Percentiles rank a stretch among this genome's conserved stretches.
Conservation (phyloP, 2,113 vertebrate species). For the Antechinus flavipes region DNA sequence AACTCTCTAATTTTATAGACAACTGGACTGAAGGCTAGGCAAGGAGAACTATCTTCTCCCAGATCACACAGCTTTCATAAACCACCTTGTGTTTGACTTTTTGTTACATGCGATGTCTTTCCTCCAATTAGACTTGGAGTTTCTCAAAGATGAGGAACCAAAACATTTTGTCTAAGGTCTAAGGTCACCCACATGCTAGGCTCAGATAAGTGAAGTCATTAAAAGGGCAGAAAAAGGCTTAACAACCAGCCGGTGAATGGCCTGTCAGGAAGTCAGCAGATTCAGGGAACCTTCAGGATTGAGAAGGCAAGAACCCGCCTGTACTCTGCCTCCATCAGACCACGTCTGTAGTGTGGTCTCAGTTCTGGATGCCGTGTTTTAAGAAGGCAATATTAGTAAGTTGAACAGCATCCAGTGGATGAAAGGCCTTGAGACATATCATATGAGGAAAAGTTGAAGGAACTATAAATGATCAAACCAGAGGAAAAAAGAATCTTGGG, state of each 20-base stretch:
- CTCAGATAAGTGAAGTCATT: neutral
- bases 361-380: neutral
- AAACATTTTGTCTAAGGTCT: neutral
- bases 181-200: neutral
- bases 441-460: neutral
- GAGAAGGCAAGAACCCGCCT: neutral
- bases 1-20: neutral
- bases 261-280: neutral
- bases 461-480: neutral
- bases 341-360: neutral
- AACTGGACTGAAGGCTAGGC: neutral
- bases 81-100: neutral
- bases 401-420: neutral
- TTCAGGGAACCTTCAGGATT: neutral
- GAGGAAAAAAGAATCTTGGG: neutral
- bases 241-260: neutral
- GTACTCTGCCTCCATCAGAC: neutral
- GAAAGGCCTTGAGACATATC: neutral
- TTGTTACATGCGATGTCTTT: neutral
- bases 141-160: neutral
- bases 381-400: neutral
- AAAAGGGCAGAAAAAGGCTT: neutral
- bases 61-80: neutral
- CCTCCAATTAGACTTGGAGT: neutral
- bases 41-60: neutral